phyloP scores from a whole-genome alignment of 2,113 vertebrate species.

The Chlorocebus sabaeus region DNA sequence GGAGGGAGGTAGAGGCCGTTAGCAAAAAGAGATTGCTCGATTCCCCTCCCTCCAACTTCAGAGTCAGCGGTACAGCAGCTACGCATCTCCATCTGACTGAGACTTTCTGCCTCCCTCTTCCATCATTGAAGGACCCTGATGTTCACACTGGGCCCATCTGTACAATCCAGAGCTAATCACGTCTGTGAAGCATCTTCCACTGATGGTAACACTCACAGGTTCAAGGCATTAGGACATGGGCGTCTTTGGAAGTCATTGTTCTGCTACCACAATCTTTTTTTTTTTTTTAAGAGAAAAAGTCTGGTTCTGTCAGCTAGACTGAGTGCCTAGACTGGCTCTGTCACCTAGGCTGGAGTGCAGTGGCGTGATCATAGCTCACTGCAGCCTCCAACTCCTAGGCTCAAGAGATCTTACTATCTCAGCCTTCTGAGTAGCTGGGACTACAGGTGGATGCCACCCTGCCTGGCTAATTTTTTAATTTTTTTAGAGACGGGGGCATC shows the following conservation, averaged over 20 bases:
- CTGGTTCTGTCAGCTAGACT: no score
- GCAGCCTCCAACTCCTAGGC: no score
- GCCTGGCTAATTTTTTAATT: no score
- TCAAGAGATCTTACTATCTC: no score
- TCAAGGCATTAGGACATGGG: rapidly evolving
- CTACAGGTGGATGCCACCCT: no score
- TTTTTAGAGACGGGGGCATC: no score
- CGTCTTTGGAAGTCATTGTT: not conserved
- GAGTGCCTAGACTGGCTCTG: no score
- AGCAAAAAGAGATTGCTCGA: not conserved
- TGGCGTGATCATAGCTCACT: no score
- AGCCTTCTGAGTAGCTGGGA: no score
- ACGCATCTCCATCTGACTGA: not conserved
- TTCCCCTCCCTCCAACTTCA: not conserved
- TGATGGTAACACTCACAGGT: not conserved
- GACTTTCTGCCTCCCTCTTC: not conserved
- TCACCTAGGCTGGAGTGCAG: no score
- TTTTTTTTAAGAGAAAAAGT: no score
- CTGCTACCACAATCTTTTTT: not conserved
- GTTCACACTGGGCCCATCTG: not conserved
- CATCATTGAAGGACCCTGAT: not conserved
- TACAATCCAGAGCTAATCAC: not conserved
- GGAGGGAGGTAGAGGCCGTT: not conserved
- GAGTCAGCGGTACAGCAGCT: not conserved
- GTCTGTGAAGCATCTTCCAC: not conserved